Conservation (phyloP, 2,888 invertebrate genomes). For the Ormyrus thymus region DNA sequence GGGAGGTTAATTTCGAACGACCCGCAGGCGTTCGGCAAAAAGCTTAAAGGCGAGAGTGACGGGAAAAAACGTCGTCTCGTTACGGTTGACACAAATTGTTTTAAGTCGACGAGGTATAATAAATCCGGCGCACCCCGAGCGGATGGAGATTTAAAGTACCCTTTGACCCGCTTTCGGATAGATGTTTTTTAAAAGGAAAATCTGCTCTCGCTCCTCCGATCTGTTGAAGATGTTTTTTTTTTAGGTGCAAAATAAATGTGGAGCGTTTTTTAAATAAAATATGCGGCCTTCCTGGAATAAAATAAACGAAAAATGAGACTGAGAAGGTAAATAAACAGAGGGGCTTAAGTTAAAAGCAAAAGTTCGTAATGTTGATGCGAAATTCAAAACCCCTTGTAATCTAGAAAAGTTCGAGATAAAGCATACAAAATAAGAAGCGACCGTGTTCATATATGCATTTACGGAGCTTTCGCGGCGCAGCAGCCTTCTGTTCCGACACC, state of each 20-base stretch:
- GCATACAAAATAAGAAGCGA: constrained; percentile 9
- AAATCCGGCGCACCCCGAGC: neutral
- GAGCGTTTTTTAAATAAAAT: too few species aligned
- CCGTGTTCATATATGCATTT: neutral
- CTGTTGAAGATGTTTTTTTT: too few species aligned
- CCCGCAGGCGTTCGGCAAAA: too few species aligned
- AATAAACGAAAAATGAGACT: too few species aligned
- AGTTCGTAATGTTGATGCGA: constrained; percentile 6
- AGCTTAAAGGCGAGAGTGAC: too few species aligned
- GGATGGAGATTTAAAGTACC: neutral
- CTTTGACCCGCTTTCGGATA: neutral
- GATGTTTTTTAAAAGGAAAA: too few species aligned
- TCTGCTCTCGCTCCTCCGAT: too few species aligned
- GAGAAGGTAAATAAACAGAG: neutral
- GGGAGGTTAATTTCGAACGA: too few species aligned
- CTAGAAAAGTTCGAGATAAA: neutral
- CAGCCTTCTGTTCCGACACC: constrained; percentile 51
- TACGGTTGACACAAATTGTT: constrained; percentile 5
- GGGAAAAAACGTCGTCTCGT: neutral
- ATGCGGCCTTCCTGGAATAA: too few species aligned
- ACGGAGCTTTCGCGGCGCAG: neutral
- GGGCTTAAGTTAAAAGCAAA: constrained; percentile 3
- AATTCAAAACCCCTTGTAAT: neutral
- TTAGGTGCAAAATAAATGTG: too few species aligned
- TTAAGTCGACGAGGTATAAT: neutral